Conservation (phyloP, 30 jellyfish, hydroid and myxozoan genomes). For the Aurelia coerulea region DNA sequence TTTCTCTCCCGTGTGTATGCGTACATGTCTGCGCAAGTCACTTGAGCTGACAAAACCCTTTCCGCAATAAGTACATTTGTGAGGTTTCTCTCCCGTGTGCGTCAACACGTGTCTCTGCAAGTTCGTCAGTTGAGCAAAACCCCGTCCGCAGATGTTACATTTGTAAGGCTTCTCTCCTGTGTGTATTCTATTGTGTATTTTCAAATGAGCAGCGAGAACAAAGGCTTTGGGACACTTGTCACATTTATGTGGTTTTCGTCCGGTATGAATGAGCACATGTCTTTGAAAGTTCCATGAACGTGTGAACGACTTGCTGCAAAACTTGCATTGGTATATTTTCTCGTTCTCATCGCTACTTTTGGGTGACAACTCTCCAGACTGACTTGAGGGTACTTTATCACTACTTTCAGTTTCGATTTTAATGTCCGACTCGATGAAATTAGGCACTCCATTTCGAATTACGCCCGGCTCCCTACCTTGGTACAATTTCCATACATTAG, state of each 20-base stretch:
- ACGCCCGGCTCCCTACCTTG: constrained; percentile 40
- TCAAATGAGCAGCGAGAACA: constrained; percentile 96
- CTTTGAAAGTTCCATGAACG: constrained; percentile 98
- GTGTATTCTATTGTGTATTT: constrained; percentile 94
- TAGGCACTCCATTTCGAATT: background rate
- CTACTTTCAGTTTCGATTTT: constrained; percentile 58
- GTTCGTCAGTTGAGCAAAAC: constrained; percentile 97
- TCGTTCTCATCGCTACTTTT: constrained; percentile 86
- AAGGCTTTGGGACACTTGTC: constrained; percentile 97
- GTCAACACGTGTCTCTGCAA: constrained; percentile 94
- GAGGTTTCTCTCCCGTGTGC: constrained; percentile 99
- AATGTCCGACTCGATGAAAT: constrained; percentile 49
- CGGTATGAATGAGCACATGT: constrained; percentile 97
- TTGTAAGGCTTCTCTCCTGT: constrained; percentile 98
- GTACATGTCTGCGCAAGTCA: constrained; percentile 95
- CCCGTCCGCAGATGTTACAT: constrained; percentile 96
- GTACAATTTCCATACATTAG: constrained; percentile 68
- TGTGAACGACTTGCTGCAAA: constrained; percentile 85
- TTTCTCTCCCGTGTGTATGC: constrained; percentile 98
- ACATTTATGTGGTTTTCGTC: constrained; percentile 97
- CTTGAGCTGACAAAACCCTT: constrained; percentile 97
- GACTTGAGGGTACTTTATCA: constrained; percentile 74
- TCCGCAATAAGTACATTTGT: constrained; percentile 93
- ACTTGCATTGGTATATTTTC: constrained; percentile 88
- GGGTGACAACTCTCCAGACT: constrained; percentile 88